Evolutionary conservation across 2,113 vertebrate genomes (phyloP).

Genomic region (Notothenia rossii): DNA sequence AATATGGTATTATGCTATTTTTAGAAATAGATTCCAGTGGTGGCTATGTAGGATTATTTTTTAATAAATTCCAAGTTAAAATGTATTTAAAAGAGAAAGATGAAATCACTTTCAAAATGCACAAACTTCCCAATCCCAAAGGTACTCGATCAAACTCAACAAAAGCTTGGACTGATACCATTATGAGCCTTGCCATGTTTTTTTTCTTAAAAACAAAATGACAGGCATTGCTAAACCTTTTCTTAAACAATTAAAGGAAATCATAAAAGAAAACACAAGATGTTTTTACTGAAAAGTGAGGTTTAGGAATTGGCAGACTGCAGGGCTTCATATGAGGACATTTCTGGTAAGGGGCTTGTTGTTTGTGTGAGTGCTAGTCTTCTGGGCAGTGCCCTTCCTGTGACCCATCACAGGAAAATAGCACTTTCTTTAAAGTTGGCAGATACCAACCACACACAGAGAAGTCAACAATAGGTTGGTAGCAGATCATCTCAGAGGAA

Average conservation of each 20-base stretch:
- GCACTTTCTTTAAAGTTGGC: neutral
- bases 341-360: conserved; percentile 25
- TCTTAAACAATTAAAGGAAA: conserved; percentile 19
- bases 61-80: no score
- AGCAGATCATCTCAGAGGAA: neutral
- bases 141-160: no score
- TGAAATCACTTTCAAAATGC: no score
- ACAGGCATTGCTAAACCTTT: neutral
- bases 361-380: conserved; percentile 1
- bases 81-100: no score
- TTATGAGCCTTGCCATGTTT: no score
- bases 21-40: no score
- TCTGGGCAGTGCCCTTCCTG: conserved; percentile 25
- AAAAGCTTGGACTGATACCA: no score
- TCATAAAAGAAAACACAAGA: neutral
- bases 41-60: no score
- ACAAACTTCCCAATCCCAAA: no score
- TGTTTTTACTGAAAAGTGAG: neutral
- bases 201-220: neutral
- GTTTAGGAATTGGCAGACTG: neutral
- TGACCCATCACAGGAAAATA: neutral
- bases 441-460: neutral
- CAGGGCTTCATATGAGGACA: neutral
- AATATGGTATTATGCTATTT: no score
- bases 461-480: neutral